These are phyloP conservation scores for Bubo scandiacus DNA, from an alignment of 2,113 vertebrate species.

Conservation along the genomic window DNA sequence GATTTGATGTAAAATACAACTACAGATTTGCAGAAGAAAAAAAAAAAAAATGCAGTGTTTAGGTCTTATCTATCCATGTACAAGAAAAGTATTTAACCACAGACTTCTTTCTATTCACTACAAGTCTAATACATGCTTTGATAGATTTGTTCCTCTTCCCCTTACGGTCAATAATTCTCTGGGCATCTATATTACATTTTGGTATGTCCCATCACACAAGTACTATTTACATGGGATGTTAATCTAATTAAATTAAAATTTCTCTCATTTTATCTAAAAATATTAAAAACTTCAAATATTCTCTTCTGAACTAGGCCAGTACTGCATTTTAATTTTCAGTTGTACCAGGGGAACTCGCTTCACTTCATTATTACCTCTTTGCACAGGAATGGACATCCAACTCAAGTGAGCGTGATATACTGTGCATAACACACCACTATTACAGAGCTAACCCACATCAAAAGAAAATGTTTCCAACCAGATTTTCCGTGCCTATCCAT, in stretches of 20 bases:
- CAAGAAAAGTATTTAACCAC: background rate
- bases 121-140: background rate
- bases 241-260: background rate
- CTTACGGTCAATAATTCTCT: background rate
- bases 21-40: background rate
- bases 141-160: background rate
- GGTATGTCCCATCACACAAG: background rate
- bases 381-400: rapidly evolving
- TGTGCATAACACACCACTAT: rapidly evolving
- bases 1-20: background rate
- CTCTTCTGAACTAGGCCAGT: background rate
- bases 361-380: background rate
- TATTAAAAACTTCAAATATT: background rate
- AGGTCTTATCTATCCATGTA: background rate
- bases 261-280: background rate
- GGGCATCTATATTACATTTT: background rate
- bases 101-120: background rate
- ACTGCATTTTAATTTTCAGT: background rate
- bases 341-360: background rate
- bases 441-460: background rate
- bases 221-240: background rate
- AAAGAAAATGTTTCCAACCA: background rate
- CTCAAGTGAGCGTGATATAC: rapidly evolving
- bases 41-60: background rate
- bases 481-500: background rate